Evolutionary conservation across 2,888 invertebrate species (phyloP).

Genomic region (Platycheirus rosarum): DNA sequence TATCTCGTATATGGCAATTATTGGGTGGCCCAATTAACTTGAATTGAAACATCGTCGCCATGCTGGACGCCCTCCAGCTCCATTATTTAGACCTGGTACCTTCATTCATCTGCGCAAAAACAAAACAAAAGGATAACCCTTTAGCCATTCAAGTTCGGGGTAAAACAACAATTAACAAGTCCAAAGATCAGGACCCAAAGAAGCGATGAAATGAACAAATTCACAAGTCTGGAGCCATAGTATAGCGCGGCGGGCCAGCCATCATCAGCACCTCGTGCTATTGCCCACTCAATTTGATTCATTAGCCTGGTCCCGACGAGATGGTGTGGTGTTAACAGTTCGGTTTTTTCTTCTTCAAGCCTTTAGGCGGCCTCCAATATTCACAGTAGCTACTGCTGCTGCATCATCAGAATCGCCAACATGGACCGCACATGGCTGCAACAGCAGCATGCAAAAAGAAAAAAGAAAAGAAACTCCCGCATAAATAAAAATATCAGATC

Average conservation of each 20-base stretch:
- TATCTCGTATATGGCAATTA: slow-evolving; percentile 65
- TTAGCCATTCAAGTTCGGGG: slow-evolving; percentile 70
- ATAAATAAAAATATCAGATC: slow-evolving; percentile 74
- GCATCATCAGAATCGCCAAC: slow-evolving; percentile 63
- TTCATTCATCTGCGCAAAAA: slow-evolving; percentile 38
- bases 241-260: slow-evolving; percentile 42
- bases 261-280: slow-evolving; percentile 73
- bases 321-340: slow-evolving; percentile 72
- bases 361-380: slow-evolving; percentile 64
- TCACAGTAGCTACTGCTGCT: slow-evolving; percentile 46
- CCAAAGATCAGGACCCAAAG: slow-evolving; percentile 81
- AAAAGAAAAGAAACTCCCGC: slow-evolving; percentile 62
- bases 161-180: slow-evolving; percentile 81
- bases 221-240: slow-evolving; percentile 62
- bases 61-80: slow-evolving; percentile 42
- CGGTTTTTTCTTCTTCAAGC: slow-evolving; percentile 19
- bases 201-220: slow-evolving; percentile 65
- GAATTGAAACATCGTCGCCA: slow-evolving; percentile 74
- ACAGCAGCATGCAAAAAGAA: neutral
- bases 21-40: slow-evolving; percentile 75
- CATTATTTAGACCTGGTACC: slow-evolving; percentile 4
- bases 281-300: slow-evolving; percentile 74
- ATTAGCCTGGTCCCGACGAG: slow-evolving; percentile 65
- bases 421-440: slow-evolving; percentile 66
- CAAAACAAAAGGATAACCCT: slow-evolving; percentile 36